phyloP scores from a whole-genome alignment of 1,140 invertebrate species.

The Aphidius gifuensis region DNA sequence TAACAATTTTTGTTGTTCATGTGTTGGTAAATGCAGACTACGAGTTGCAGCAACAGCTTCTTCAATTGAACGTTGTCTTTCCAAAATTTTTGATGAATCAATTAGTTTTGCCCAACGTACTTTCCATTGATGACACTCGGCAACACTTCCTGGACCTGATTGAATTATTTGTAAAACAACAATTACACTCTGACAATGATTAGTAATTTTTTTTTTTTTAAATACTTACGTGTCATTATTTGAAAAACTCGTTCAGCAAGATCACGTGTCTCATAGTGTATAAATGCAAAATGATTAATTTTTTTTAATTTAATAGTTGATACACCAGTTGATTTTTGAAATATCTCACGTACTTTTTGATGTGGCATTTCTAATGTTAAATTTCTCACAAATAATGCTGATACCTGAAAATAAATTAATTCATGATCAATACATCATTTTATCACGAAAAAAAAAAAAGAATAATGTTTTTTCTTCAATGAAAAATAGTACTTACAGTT shows the following conservation, averaged over 20 bases:
- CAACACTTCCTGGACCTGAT: slow-evolving; percentile 36
- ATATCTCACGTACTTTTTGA: slow-evolving; percentile 42
- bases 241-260: slow-evolving; percentile 42
- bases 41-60: slow-evolving; percentile 33
- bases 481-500: slow-evolving; percentile 57
- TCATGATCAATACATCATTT: no score
- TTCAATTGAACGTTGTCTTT: slow-evolving; percentile 43
- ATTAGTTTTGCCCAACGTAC: slow-evolving; percentile 51
- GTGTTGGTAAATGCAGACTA: neutral
- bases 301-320: slow-evolving; percentile 51
- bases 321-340: slow-evolving; percentile 43
- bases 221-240: slow-evolving; percentile 42
- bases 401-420: slow-evolving; percentile 37
- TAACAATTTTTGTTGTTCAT: slow-evolving; percentile 1
- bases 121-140: slow-evolving; percentile 44
- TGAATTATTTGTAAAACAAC: neutral
- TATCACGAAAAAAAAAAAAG: slow-evolving; percentile 6
- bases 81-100: slow-evolving; percentile 39
- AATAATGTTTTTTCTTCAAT: slow-evolving; percentile 12
- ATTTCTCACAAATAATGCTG: slow-evolving; percentile 50
- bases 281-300: slow-evolving; percentile 53
- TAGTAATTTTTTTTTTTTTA: slow-evolving; percentile 12
- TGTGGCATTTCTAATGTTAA: slow-evolving; percentile 39
- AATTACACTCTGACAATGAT: neutral
- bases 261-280: slow-evolving; percentile 48